These are phyloP conservation scores for Sebastes diaconus DNA, from an alignment of 2,797 vertebrate species.

Conservation along the genomic window DNA sequence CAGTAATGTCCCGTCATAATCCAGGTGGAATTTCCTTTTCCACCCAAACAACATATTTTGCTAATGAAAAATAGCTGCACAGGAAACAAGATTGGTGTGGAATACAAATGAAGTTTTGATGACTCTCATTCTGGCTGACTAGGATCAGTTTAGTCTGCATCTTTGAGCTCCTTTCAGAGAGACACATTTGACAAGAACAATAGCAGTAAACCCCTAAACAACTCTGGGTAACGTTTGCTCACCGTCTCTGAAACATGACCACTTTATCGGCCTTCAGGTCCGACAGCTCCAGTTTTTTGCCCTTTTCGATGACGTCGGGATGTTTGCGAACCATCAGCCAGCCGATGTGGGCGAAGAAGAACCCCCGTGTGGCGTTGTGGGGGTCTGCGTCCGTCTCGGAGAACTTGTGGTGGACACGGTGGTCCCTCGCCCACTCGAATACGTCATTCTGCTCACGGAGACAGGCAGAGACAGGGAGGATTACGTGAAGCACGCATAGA, in stretches of 20 bases:
- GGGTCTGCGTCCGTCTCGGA: conserved; percentile 94
- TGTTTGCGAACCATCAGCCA: conserved; percentile 97
- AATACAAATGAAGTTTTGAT: background rate
- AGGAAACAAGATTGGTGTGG: background rate
- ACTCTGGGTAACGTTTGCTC: conserved; percentile 42
- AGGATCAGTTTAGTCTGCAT: background rate
- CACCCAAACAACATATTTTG: background rate
- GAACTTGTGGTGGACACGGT: conserved; percentile 94
- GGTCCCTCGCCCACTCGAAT: conserved; percentile 93
- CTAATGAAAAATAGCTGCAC: background rate
- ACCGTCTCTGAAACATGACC: conserved; percentile 95
- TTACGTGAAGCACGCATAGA: background rate
- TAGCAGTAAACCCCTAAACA: background rate
- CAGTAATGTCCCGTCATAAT: background rate
- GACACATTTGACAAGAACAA: background rate
- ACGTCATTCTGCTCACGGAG: conserved; percentile 87
- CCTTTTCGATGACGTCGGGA: conserved; percentile 91
- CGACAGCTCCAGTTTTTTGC: conserved; percentile 85
- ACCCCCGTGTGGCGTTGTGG: conserved; percentile 90
- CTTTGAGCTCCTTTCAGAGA: background rate
- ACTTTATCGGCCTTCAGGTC: conserved; percentile 90
- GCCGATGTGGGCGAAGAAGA: conserved; percentile 95
- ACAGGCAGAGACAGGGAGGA: background rate
- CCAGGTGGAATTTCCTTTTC: background rate
- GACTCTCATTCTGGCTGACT: background rate